phyloP scores from a whole-genome alignment of 2,888 invertebrate species.

The Scaptomyza tumidula region DNA sequence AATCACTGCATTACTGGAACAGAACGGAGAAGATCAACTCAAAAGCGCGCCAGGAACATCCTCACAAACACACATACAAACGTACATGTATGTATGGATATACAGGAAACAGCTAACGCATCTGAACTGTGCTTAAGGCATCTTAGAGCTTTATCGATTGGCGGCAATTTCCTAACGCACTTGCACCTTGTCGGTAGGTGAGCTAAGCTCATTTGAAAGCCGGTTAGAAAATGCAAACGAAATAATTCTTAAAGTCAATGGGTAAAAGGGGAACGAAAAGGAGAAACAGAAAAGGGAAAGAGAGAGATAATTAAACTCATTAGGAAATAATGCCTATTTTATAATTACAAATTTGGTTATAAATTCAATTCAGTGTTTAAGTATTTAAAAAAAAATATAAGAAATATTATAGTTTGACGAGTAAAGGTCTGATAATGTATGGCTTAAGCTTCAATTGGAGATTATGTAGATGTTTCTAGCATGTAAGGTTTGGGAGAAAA shows the following conservation, averaged over 20 bases:
- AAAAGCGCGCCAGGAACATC: constrained; percentile 13
- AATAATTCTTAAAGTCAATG: background rate
- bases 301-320: background rate
- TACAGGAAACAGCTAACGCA: constrained; percentile 21
- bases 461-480: background rate
- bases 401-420: no score
- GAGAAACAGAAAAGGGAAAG: background rate
- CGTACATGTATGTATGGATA: background rate
- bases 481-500: no score
- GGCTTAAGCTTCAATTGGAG: no score
- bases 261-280: background rate
- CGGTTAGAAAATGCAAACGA: background rate
- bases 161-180: constrained; percentile 18
- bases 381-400: no score
- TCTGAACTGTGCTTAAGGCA: background rate
- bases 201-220: background rate
- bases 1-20: constrained; percentile 35
- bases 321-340: background rate
- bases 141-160: constrained; percentile 4
- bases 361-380: no score
- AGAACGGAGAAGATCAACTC: constrained; percentile 5
- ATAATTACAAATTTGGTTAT: background rate
- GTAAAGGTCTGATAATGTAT: no score
- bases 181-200: constrained; percentile 28
- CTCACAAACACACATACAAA: background rate